A percentile compares a stretch with the other conserved stretches of the same genome.
Conservation (phyloP, 1,140 invertebrate species). For the Schlechtendalia chinensis region DNA sequence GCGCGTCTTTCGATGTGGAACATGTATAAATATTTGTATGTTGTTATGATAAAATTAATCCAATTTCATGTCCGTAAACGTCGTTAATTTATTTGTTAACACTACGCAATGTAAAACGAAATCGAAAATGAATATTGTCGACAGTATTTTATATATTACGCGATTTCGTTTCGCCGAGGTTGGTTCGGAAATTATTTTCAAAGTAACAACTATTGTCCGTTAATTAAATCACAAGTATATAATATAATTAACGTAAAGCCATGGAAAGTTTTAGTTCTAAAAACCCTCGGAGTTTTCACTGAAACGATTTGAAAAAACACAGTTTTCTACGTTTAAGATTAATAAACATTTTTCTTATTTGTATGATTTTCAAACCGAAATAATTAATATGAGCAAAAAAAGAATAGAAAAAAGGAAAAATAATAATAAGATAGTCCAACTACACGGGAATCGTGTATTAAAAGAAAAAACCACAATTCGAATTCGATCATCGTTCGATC, state of each 20-base stretch:
- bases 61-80: background rate
- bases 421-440: too few relatives aligned
- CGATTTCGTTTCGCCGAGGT: background rate
- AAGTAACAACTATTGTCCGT: constrained; percentile 16
- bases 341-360: too few relatives aligned
- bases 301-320: background rate
- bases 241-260: background rate
- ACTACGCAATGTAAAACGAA: background rate
- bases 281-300: background rate
- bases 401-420: too few relatives aligned
- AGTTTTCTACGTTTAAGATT: too few relatives aligned
- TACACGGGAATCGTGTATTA: too few relatives aligned
- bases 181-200: constrained; percentile 13
- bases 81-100: constrained; percentile 9
- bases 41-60: background rate
- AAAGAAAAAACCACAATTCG: too few relatives aligned
- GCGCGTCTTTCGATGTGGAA: background rate
- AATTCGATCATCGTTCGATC: too few relatives aligned
- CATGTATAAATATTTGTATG: background rate
- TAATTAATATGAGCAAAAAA: too few relatives aligned
- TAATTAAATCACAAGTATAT: background rate
- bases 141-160: background rate
- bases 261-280: background rate
- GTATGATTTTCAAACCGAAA: too few relatives aligned
- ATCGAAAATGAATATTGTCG: background rate